Evolutionary conservation across 2,113 vertebrate genomes (phyloP), one percentile per base, ranked within the genome.

Genomic region (Athene cunicularia): DNA sequence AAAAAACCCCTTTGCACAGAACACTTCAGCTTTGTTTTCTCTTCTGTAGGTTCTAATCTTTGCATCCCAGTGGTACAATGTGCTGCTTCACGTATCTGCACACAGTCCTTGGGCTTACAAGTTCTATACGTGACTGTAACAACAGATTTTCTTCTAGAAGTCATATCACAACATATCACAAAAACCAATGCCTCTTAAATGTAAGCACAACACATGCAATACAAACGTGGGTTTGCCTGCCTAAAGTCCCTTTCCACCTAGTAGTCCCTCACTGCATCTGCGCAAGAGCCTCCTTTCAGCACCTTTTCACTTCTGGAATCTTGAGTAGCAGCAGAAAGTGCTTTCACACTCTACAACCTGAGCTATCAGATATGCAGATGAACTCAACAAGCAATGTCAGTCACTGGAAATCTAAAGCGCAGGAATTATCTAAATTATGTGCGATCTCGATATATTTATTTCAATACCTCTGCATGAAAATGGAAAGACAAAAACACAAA

Each of bases 31-130:
- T 41, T 45, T 23, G 11, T 37, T 63, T 83, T 84, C 28, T 72
- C 53, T 71, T 39, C 27, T 39, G 8, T 66, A 26, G 28, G 15
- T 20, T 39, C 32, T 52, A 32, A 45, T 5, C 20, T 76, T 55
- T 90, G 28, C 49, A 66, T 43, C 13, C 49, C 28, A 28, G 14
- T 1, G 13, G 43, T 50, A 35, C 53, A 58, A 64, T 0, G 0
- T 11, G 32, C 16, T 56, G 63, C 28, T 64, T 55, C 59, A n/a
- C 37, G 50, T 19, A 68, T 3, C 21, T 18, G 27, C 0, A 1
- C 53, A 12, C 15, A 43, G 22, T 37, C 23, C 66, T 66, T 60
- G 56, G 17, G 14, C 45, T 52, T 14, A 27, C 43, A 37, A 64
- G 45, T 3, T 63, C 79, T 64, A 55, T 11, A 49, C 10, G 0